phyloP scores from a whole-genome alignment of 1,140 invertebrate species.

The Drosophila pandora region DNA sequence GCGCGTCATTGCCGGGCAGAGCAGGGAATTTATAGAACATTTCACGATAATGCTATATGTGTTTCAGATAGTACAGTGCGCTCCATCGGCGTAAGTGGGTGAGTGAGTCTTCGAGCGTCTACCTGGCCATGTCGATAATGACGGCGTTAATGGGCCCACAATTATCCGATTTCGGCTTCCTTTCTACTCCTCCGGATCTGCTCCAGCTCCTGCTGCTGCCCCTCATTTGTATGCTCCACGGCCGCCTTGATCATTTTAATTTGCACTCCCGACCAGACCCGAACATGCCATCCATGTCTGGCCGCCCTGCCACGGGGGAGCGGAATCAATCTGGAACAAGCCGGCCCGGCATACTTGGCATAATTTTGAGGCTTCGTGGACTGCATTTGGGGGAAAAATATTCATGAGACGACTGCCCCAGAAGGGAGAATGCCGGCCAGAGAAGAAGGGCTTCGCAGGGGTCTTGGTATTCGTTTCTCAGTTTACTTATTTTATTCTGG shows the following conservation, averaged over 20 bases:
- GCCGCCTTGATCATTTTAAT: conserved; percentile 13
- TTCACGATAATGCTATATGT: conserved; percentile 16
- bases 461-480: conserved; percentile 18
- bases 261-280: conserved; percentile 13
- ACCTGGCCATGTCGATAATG: conserved; percentile 41
- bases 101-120: not conserved
- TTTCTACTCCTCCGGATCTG: not conserved
- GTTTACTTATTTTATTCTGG: not conserved
- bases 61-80: conserved; percentile 25
- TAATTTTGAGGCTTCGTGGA: conserved; percentile 28
- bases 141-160: conserved; percentile 49
- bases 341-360: conserved; percentile 34
- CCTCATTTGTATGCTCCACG: conserved; percentile 33
- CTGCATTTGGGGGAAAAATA: conserved; percentile 32
- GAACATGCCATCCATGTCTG: conserved; percentile 18
- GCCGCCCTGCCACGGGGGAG: too few species aligned
- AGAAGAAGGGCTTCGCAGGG: conserved; percentile 30
- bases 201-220: not conserved
- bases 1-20: conserved; percentile 8
- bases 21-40: conserved; percentile 35
- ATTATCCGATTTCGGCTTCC: conserved; percentile 27
- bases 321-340: conserved; percentile 22
- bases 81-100: not conserved
- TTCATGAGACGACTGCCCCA: conserved; percentile 31
- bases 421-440: conserved; percentile 1